Evolutionary conservation across 2,113 vertebrate species (phyloP), one percentile per base, ranked within the genome.

Genomic region (Gallinago media): DNA sequence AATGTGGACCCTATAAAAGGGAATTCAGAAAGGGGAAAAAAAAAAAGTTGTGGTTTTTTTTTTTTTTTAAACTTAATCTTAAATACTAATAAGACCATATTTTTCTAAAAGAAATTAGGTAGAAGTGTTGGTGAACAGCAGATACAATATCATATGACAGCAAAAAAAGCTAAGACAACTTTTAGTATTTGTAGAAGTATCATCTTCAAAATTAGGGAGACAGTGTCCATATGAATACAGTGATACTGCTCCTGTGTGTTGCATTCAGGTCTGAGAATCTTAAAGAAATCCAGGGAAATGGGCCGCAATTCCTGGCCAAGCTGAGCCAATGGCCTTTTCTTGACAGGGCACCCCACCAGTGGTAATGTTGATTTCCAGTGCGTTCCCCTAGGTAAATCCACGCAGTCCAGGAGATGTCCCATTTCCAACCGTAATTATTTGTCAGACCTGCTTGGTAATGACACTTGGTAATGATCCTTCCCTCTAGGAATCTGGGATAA

Each of bases 1-100:
- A 89, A 68, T 1, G 1, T 72, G 34, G 47, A 82, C 38, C 67
- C 98, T 98, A 67, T 81, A 87, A 91, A 95, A 86, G 20, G 23
- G 89, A 92, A 92, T 92, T 81, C 26, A 80, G 65, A 94, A 85
- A 38, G 38, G 25, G 25, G 47, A 77, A 85, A 92, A 93, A 85
- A 92, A 93, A 31, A 77, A 49, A 21, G 4, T 54, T 54, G 20
- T 4, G 8, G 26, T 8, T 16, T 29, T 16, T 54, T 16, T 29
- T 16, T 54, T 27, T 21, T 32, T 84, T 81, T 21, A 42, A 42
- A 16, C 11, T 46, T 38, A 27, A 71, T 3, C 12, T 78, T 78
- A 65, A 59, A 78, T 74, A 38, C 11, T 61, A 61, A 52, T 7
- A 18, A 82, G 17, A 31, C n/a, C 2, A 2, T 77, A 13, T 74